Percentiles rank a stretch among this genome's conserved stretches.
Conservation (phyloP, 1,140 invertebrate species). For the Nomia melanderi region DNA sequence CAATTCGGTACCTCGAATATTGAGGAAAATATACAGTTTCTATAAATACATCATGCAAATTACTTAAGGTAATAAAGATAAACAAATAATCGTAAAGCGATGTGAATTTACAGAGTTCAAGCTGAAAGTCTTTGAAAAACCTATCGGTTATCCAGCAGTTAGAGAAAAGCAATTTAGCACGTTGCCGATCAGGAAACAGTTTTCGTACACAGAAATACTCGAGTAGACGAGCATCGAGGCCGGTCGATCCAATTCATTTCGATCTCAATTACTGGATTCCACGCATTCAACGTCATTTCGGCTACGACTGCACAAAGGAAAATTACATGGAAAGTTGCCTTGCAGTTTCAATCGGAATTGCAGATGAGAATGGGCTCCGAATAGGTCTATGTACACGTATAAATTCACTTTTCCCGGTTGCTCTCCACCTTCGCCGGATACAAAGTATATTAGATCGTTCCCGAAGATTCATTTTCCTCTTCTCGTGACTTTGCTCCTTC, state of each 20-base stretch:
- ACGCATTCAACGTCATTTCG: slow-evolving; percentile 38
- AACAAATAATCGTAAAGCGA: too few relatives aligned
- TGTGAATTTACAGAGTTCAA: neutral
- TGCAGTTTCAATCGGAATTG: slow-evolving; percentile 42
- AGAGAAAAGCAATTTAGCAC: too few relatives aligned
- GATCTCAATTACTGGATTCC: slow-evolving; percentile 47
- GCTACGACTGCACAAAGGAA: slow-evolving; percentile 38
- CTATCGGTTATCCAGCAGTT: neutral
- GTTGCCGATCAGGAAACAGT: neutral
- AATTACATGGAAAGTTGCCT: slow-evolving; percentile 48
- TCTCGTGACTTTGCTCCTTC: neutral
- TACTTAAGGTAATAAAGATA: too few relatives aligned
- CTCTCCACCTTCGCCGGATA: neutral
- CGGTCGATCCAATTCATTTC: slow-evolving; percentile 20
- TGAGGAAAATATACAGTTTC: too few relatives aligned
- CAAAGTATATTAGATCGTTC: slow-evolving; percentile 39
- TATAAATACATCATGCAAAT: too few relatives aligned
- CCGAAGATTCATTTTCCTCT: slow-evolving; percentile 25
- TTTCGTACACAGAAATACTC: slow-evolving; percentile 1
- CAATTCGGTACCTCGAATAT: too few relatives aligned
- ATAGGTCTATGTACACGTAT: slow-evolving; percentile 31
- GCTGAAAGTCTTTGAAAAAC: too few relatives aligned
- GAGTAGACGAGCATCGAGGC: neutral
- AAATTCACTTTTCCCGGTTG: slow-evolving; percentile 38
- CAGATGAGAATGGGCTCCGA: slow-evolving; percentile 23